Percentiles rank a stretch among this genome's conserved stretches.
Evolutionary conservation across 2,113 vertebrate species (phyloP).

Genomic region (Nibea albiflora): DNA sequence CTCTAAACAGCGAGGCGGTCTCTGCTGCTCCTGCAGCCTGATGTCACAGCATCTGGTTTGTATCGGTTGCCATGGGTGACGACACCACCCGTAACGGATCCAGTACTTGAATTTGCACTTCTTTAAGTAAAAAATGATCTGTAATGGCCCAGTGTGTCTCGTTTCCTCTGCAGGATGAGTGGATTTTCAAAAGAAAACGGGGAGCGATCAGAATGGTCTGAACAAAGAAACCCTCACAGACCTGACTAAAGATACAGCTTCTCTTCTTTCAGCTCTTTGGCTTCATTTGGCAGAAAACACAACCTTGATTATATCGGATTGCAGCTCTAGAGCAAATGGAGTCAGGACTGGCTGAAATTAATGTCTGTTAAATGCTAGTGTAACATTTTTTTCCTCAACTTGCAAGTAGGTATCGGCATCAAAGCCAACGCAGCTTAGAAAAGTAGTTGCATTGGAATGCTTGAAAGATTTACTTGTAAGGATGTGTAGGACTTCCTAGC

Average conservation of each 20-base stretch:
- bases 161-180: not conserved
- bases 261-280: not conserved
- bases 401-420: no score
- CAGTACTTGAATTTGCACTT: constrained; percentile 3
- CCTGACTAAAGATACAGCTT: not conserved
- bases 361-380: not conserved
- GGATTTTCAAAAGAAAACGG: not conserved
- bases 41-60: constrained; percentile 19
- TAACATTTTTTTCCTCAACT: no score
- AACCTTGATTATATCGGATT: not conserved
- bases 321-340: not conserved
- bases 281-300: no score
- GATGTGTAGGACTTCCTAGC: no score
- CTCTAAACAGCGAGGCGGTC: not conserved
- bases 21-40: not conserved
- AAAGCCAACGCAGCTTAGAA: no score
- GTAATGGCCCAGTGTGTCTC: not conserved
- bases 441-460: no score
- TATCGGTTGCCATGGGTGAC: constrained; percentile 22
- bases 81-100: not conserved
- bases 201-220: not conserved
- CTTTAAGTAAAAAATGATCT: not conserved
- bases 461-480: no score
- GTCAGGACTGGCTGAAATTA: not conserved
- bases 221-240: not conserved